Conservation (phyloP, 2,888 invertebrate species). For the Prosopocoilus inquinatus region DNA sequence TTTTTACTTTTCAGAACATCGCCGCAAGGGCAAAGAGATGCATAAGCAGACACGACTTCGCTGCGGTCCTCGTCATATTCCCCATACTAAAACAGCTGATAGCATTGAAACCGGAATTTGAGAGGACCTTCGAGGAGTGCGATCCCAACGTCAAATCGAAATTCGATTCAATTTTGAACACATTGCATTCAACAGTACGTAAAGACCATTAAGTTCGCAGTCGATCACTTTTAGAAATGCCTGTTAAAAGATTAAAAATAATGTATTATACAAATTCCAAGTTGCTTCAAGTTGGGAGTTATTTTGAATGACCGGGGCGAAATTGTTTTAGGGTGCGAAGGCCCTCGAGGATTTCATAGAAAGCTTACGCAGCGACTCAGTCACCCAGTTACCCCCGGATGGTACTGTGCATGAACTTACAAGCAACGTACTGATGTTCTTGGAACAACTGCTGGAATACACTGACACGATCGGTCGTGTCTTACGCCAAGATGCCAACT, state of each 20-base stretch:
- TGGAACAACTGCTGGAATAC: conserved; percentile 81
- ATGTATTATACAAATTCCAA: not conserved
- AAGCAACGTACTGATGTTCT: conserved; percentile 88
- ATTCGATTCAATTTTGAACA: conserved; percentile 70
- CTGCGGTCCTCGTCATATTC: conserved; percentile 76
- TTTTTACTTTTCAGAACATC: conserved; percentile 59
- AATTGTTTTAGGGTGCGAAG: conserved; percentile 74
- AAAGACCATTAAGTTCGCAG: not conserved
- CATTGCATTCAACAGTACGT: conserved; percentile 71
- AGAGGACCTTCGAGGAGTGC: conserved; percentile 72
- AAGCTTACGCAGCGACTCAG: conserved; percentile 74
- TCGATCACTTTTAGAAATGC: not conserved
- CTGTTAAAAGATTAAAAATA: no score
- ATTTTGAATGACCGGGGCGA: conserved; percentile 13
- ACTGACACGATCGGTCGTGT: conserved; percentile 73
- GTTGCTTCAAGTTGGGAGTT: not conserved
- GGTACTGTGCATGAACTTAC: conserved; percentile 98
- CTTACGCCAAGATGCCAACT: conserved; percentile 59
- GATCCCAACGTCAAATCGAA: conserved; percentile 68
- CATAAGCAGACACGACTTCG: conserved; percentile 75
- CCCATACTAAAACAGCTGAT: conserved; percentile 78
- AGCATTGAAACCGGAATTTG: conserved; percentile 76
- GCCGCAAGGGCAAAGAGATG: conserved; percentile 73
- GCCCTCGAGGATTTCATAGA: conserved; percentile 92
- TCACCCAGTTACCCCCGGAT: conserved; percentile 86